Base-by-base conservation (phyloP, 1,140 invertebrate species). In the Lysiphlebus fabarum region DNA sequence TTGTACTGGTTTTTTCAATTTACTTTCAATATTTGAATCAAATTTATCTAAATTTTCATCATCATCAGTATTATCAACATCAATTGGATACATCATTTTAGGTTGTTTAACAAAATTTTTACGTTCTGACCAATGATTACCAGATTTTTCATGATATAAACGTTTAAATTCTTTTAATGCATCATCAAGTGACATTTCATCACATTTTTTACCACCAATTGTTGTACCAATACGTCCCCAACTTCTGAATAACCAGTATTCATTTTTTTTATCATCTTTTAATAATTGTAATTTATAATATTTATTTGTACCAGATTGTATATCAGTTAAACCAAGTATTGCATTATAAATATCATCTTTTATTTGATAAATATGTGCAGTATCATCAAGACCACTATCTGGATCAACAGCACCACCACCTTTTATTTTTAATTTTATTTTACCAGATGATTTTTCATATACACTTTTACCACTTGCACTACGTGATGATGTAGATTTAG, bases 171-270 rank as follows among this genome's bases (percentile, higher is more conserved):
- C 65, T 0, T 69, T 36, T 14, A 89, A 83, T 0, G 91, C 92
- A 1, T 86, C 80, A 0, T 84, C 45, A 8, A 87, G 62, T 0
- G 70, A 9, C 63, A 82, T 84, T 0, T 77, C 65, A 44, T 95
- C 90, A 0, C 90, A 61, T 74, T 93, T 96, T 34, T 82, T 86
- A 9, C 86, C 86, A 8, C 94, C 96, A 67, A 96, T 92, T 0
- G 86, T 90, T 1, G 96, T 99, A 7, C 96, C 74, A 67, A 98
- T 95, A 63, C 96, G 83, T 14, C 97, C 97, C 96, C 96, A 99
- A 0, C 92, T 84, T 36, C 92, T 84, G 73, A 94, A 96, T 9
- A 96, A 65, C 85, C 87, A 93, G 74, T 85, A 95, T 82, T 80
- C 84, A 7, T 84, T 81, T 42, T 75, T 75, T 14, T 75, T 81